Base-by-base conservation (phyloP, 2,797 vertebrate genomes). In the Sarcophilus harrisii region DNA sequence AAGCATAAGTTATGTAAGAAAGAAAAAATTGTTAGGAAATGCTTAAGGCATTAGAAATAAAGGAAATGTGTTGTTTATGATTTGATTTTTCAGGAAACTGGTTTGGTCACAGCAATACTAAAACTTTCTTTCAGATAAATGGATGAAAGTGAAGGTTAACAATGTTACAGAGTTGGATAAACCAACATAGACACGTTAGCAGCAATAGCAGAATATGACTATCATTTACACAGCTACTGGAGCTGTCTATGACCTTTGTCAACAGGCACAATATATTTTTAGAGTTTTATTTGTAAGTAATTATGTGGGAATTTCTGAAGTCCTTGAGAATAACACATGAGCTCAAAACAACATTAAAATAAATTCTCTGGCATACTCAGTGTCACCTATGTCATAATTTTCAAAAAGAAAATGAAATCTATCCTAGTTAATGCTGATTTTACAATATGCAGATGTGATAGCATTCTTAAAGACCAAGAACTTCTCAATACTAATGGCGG, bases 121-220 rank as follows among this genome's bases (percentile, higher is more conserved):
- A 97, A 97, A 92, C 38, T 95, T 59, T 91, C 66, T 97, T 96
- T 55, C 11, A 97, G 21, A 97, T 90, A 94, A 95, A 66, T 91
- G 95, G 94, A 38, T 96, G 66, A 57, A n/a, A 49, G 52, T 94
- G 93, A 95, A 2, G 21, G 57, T 94, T 98, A 93, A 57, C 60
- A 18, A 62, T 58, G 87, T 92, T 1, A 0, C 45, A 96, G 24
- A 81, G 11, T 91, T 91, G 87, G 94, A 55, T 94, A 95, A 91
- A 90, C 90, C 45, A 92, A 52, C 87, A 94, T n/a, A 60, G 90
- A 93, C 21, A 73, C 45, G 90, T 92, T 95, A 49, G 58, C 55
- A 93, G 90, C 60, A 94, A n/a, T 58, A 30, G 91, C 29, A 92
- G 62, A 92, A 91, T 49, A 18, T 95, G 57, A 28, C 81, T 81